A percentile compares a stretch with the other conserved stretches of the same genome.
Evolutionary conservation across 2,113 vertebrate genomes (phyloP).

Genomic region (Brevimyrus niger): DNA sequence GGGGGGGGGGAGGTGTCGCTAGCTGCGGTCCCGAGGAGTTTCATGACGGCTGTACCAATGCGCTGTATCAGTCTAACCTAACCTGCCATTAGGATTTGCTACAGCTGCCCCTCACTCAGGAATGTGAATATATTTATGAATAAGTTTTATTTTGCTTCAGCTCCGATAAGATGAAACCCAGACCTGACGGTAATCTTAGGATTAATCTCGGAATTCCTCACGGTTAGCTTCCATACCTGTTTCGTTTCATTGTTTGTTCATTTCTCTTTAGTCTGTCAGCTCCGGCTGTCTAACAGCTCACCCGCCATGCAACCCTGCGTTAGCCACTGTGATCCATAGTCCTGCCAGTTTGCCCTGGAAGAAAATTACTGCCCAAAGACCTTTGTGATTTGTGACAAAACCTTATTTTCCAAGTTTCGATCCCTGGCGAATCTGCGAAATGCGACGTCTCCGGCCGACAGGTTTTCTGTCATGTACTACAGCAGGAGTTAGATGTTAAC

Average conservation of each 20-base stretch:
- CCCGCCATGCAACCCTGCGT: neutral
- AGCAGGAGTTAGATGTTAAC: constrained; percentile 40
- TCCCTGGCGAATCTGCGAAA: constrained; percentile 44
- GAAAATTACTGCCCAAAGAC: constrained; percentile 37
- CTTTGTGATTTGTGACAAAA: constrained; percentile 52
- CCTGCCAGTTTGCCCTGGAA: constrained; percentile 23
- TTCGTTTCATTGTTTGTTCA: neutral
- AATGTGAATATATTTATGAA: neutral
- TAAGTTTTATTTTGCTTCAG: neutral
- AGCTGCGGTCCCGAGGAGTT: neutral
- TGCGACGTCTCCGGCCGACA: constrained; percentile 49
- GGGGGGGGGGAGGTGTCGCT: too few species aligned
- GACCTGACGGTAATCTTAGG: neutral
- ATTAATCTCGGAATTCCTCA: neutral
- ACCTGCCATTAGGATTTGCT: neutral
- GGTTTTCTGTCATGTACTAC: constrained; percentile 56
- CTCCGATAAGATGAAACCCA: neutral
- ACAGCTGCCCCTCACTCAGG: neutral
- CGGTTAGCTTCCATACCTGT: neutral
- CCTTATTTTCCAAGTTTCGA: constrained; percentile 59
- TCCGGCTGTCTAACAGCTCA: neutral
- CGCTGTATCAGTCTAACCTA: neutral
- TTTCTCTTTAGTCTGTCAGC: neutral
- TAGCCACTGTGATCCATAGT: constrained; percentile 1
- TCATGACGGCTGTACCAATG: neutral